These are phyloP conservation scores for Eunapius fragilis DNA, from an alignment of 37 sponge, comb jelly and placozoan species.

Conservation along the genomic window DNA sequence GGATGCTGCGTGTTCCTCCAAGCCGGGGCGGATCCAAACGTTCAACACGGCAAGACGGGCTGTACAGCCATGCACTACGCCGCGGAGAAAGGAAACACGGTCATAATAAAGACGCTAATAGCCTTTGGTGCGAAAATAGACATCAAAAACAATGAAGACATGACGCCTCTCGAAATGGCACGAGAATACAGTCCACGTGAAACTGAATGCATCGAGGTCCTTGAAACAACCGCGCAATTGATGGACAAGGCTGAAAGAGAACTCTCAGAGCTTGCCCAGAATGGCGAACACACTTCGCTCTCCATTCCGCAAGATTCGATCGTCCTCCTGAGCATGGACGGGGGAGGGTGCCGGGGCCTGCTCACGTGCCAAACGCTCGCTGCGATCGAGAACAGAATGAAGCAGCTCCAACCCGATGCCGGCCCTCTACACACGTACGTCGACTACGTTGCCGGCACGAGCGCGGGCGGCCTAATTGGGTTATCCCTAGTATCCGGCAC, in stretches of 20 bases:
- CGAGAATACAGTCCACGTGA: neutral
- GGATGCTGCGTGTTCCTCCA: slow-evolving; percentile 24
- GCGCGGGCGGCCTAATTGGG: slow-evolving; percentile 55
- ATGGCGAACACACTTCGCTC: neutral
- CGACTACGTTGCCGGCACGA: slow-evolving; percentile 75
- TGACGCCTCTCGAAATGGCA: slow-evolving; percentile 33
- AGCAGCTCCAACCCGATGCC: slow-evolving; percentile 21
- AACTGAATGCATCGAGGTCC: slow-evolving; percentile 12
- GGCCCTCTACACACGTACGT: slow-evolving; percentile 40
- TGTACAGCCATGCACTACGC: slow-evolving; percentile 51
- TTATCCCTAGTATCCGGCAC: neutral
- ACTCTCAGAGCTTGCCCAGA: neutral
- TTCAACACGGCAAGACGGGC: neutral
- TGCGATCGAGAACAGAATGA: slow-evolving; percentile 39
- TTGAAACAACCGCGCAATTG: neutral
- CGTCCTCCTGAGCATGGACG: slow-evolving; percentile 64
- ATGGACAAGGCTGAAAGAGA: neutral
- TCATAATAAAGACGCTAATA: slow-evolving; percentile 25
- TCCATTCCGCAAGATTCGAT: neutral
- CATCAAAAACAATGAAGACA: slow-evolving; percentile 8
- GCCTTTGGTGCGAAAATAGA: slow-evolving; percentile 49
- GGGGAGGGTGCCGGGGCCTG: slow-evolving; percentile 66
- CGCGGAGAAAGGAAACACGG: slow-evolving; percentile 14
- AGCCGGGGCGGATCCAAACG: slow-evolving; percentile 10
- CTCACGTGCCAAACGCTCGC: slow-evolving; percentile 13